Conservation (phyloP, 2,113 vertebrate genomes). For the Marmota monax region DNA sequence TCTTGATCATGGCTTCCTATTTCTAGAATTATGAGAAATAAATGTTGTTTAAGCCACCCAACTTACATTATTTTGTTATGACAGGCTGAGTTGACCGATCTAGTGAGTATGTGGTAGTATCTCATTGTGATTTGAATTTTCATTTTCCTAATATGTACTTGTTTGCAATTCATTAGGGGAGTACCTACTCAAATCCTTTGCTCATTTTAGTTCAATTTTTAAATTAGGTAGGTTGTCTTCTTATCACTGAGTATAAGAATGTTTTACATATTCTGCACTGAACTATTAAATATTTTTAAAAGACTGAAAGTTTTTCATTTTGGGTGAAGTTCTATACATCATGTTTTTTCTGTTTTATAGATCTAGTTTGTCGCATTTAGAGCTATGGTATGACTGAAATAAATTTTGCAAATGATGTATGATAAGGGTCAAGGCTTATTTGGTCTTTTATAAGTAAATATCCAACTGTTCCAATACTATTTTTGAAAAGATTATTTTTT, state of each 20-base stretch:
- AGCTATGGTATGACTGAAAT: neutral
- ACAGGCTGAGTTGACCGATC: neutral
- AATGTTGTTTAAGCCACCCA: neutral
- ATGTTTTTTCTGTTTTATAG: neutral
- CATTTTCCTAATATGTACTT: neutral
- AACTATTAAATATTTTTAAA: neutral
- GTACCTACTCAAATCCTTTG: neutral
- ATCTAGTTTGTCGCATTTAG: neutral
- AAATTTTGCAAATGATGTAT: neutral
- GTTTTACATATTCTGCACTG: neutral
- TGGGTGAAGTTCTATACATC: neutral
- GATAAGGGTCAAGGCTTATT: neutral
- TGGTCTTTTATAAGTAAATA: conserved; percentile 10
- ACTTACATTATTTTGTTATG: neutral
- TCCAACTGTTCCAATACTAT: neutral
- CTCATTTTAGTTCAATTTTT: neutral
- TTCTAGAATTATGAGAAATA: neutral
- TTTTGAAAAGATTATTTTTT: neutral
- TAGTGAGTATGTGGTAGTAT: neutral
- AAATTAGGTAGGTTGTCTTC: neutral
- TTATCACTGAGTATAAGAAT: neutral
- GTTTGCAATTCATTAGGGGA: neutral
- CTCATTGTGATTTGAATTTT: neutral
- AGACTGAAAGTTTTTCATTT: neutral
- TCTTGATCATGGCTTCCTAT: neutral